Evolutionary conservation across 2,113 vertebrate genomes (phyloP).

Genomic region (Perca fluviatilis): DNA sequence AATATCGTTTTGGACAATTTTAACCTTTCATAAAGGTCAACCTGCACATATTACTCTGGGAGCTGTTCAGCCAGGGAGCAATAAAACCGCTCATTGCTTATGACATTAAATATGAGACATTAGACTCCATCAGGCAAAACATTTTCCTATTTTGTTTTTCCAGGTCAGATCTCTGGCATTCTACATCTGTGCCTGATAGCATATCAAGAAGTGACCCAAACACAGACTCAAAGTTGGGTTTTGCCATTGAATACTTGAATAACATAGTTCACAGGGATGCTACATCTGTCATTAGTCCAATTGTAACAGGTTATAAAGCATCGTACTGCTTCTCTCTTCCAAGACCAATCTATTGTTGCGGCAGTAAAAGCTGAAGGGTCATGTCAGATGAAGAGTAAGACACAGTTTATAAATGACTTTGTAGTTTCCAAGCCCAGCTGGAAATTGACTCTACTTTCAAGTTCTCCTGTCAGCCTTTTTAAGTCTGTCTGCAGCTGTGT

Average conservation of each 20-base stretch:
- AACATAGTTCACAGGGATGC: constrained; percentile 18
- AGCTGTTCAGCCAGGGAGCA: constrained; percentile 42
- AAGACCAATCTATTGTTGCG: neutral
- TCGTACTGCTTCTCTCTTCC: constrained; percentile 2
- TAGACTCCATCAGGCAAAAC: constrained; percentile 51
- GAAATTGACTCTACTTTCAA: constrained; percentile 62
- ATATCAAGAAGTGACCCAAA: constrained; percentile 42
- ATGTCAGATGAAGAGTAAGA: constrained; percentile 62
- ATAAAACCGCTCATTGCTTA: constrained; percentile 35
- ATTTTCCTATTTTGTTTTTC: constrained; percentile 55
- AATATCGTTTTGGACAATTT: neutral
- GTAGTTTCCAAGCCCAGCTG: constrained; percentile 58
- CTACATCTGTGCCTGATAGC: constrained; percentile 35
- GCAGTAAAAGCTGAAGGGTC: constrained; percentile 52
- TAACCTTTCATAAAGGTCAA: constrained; percentile 62
- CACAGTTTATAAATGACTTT: constrained; percentile 58
- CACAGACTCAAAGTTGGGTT: constrained; percentile 17
- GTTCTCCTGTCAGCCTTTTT: constrained; percentile 48
- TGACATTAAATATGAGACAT: constrained; percentile 45
- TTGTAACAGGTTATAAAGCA: constrained; percentile 36
- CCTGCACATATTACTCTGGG: constrained; percentile 19
- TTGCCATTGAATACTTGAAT: constrained; percentile 1
- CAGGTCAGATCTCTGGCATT: constrained; percentile 45
- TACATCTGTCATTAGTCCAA: constrained; percentile 9
- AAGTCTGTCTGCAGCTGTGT: constrained; percentile 56